Conservation (phyloP, 2,113 vertebrate species). For the Eubucco bourcierii region DNA sequence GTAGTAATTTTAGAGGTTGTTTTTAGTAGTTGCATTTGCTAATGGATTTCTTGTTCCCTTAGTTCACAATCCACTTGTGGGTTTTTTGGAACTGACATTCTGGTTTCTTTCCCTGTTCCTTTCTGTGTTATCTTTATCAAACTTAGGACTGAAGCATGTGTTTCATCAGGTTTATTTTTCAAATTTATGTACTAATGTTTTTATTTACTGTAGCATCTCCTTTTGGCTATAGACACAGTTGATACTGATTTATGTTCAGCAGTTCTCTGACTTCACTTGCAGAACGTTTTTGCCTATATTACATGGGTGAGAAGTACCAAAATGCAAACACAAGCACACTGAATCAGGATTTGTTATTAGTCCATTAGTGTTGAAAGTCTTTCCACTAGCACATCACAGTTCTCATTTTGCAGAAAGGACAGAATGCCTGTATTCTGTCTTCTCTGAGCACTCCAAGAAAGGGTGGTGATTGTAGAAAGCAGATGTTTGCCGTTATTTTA, state of each 20-base stretch:
- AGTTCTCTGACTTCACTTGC: neutral
- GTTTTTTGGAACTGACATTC: neutral
- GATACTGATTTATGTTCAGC: neutral
- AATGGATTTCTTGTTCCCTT: neutral
- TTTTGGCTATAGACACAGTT: neutral
- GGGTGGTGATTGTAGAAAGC: neutral
- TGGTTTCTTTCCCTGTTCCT: neutral
- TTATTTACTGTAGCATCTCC: neutral
- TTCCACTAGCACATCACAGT: neutral
- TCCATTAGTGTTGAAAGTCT: neutral
- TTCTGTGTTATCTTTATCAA: neutral
- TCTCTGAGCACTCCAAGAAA: neutral
- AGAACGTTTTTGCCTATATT: neutral
- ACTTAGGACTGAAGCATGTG: neutral
- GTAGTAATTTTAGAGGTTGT: neutral
- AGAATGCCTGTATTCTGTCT: neutral
- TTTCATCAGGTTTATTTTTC: neutral
- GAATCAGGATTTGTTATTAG: neutral
- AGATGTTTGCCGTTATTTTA: neutral
- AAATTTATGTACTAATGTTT: neutral
- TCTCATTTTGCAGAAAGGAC: neutral
- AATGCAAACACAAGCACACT: neutral
- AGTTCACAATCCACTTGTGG: neutral
- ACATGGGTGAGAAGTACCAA: neutral
- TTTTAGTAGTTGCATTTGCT: neutral